Percentiles rank a stretch among this genome's conserved stretches.
These are phyloP conservation scores for Megalops atlanticus DNA, from an alignment of 2,113 vertebrate genomes.

Conservation along the genomic window DNA sequence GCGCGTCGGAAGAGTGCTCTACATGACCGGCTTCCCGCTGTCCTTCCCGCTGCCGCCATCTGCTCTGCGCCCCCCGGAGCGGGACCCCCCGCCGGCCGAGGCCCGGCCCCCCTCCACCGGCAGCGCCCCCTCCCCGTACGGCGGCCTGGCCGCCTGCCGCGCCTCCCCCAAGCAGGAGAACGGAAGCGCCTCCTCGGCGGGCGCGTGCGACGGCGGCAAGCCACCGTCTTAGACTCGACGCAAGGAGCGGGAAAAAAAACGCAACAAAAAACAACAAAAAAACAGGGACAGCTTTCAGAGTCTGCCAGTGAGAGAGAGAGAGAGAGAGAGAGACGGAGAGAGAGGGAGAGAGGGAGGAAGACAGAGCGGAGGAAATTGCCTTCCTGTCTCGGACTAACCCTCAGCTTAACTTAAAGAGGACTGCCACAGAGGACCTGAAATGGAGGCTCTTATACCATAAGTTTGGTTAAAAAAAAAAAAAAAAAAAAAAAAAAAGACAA, in stretches of 20 bases:
- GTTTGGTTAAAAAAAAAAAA: neutral
- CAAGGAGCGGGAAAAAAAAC: constrained; percentile 27
- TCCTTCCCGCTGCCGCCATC: constrained; percentile 87
- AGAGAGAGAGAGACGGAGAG: constrained; percentile 52
- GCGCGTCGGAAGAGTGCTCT: constrained; percentile 87
- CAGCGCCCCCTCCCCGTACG: constrained; percentile 78
- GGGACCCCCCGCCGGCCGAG: constrained; percentile 64
- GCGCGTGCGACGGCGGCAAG: constrained; percentile 72
- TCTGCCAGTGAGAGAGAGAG: constrained; percentile 55
- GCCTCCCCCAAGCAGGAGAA: constrained; percentile 88
- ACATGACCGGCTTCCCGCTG: constrained; percentile 92
- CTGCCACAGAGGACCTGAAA: constrained; percentile 7
- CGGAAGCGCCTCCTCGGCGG: constrained; percentile 63
- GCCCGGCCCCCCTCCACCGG: constrained; percentile 78
- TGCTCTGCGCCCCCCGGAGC: constrained; percentile 67
- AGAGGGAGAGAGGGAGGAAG: neutral
- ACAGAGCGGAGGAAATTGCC: neutral
- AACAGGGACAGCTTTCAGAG: constrained; percentile 47
- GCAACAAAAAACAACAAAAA: constrained; percentile 40
- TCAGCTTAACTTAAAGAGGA: neutral
- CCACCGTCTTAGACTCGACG: constrained; percentile 71
- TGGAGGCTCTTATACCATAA: neutral
- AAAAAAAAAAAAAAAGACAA: neutral
- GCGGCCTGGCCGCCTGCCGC: constrained; percentile 63
- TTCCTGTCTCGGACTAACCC: neutral